Evolutionary conservation across 2,888 invertebrate species (phyloP).

Genomic region (Cheilosia pagana): DNA sequence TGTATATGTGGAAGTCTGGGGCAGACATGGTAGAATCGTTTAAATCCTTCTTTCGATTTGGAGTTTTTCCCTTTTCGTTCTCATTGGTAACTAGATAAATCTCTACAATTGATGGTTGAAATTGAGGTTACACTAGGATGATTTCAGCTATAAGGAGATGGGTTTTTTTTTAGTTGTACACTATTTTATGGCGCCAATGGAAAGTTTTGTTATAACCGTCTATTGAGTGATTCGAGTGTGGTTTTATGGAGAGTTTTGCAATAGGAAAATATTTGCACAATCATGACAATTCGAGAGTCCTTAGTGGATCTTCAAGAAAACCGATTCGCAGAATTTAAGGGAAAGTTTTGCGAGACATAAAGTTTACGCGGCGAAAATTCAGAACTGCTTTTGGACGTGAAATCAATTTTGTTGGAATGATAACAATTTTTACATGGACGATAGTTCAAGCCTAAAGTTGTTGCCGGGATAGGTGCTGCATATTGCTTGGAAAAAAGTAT

Average conservation of each 20-base stretch:
- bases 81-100: conserved; percentile 57
- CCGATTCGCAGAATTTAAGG: neutral
- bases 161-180: conserved; percentile 13
- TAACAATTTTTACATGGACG: too few relatives aligned
- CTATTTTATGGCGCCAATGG: conserved; percentile 49
- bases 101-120: conserved; percentile 64
- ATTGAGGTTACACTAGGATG: conserved; percentile 67
- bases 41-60: conserved; percentile 55
- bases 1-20: conserved; percentile 18
- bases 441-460: too few relatives aligned
- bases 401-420: neutral
- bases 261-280: conserved; percentile 7
- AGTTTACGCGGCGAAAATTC: neutral
- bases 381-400: neutral
- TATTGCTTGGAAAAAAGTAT: too few relatives aligned
- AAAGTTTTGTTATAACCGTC: conserved; percentile 13
- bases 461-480: too few relatives aligned
- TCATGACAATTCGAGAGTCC: conserved; percentile 15
- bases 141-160: conserved; percentile 45
- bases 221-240: conserved; percentile 27
- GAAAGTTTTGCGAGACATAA: neutral
- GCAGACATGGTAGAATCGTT: conserved; percentile 50
- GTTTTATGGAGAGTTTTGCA: conserved; percentile 20
- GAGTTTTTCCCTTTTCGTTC: conserved; percentile 21
- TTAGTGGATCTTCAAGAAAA: conserved; percentile 14